These are phyloP conservation scores for Penaeus chinensis DNA, from an alignment of 1,140 invertebrate species.

Conservation along the genomic window DNA sequence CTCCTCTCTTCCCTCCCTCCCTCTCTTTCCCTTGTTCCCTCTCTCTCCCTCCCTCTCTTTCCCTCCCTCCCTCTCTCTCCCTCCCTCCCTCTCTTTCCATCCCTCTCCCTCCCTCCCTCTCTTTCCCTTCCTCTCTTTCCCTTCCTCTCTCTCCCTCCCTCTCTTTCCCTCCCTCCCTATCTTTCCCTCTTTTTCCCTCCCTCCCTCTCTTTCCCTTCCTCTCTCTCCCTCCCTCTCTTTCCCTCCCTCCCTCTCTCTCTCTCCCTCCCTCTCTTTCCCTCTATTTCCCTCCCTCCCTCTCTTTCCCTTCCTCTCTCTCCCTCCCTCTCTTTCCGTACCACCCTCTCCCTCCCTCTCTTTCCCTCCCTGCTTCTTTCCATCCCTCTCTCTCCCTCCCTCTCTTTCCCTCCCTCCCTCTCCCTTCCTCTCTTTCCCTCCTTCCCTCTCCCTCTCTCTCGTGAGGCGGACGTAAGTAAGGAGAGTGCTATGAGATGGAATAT, in stretches of 20 bases:
- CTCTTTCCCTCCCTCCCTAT: no score
- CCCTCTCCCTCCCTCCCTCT: no score
- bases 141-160: no score
- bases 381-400: background rate
- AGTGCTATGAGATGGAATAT: no score
- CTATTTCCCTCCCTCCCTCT: background rate
- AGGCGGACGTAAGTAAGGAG: no score
- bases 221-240: background rate
- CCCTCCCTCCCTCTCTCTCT: background rate
- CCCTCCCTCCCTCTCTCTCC: background rate
- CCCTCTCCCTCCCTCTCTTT: background rate
- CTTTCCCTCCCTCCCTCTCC: background rate
- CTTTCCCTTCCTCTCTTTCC: no score
- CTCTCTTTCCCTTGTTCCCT: background rate
- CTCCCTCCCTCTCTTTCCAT: no score
- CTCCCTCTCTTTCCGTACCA: background rate
- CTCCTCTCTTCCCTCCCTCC: background rate
- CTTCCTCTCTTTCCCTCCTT: no score
- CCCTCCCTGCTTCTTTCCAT: no score
- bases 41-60: background rate
- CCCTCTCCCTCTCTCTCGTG: no score
- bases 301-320: background rate
- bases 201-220: conserved; percentile 14
- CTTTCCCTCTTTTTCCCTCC: no score
- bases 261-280: background rate